Percentiles rank a stretch among this genome's conserved stretches.
These are phyloP conservation scores for Poeciliopsis infans DNA, from an alignment of 2,797 vertebrate species.

Conservation along the genomic window DNA sequence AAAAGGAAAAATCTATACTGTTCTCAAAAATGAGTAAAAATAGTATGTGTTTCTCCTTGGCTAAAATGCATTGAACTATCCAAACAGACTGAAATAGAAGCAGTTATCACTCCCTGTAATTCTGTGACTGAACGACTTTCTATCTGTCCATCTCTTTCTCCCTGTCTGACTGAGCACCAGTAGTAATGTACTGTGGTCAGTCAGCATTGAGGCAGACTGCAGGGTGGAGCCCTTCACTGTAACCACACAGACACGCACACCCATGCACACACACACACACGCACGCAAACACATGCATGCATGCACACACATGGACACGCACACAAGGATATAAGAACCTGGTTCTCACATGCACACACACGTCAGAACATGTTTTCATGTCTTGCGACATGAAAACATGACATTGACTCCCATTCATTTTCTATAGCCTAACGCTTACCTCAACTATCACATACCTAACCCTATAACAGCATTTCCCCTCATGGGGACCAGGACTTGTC, in stretches of 20 bases:
- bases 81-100: conserved; percentile 68
- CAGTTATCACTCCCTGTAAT: conserved; percentile 51
- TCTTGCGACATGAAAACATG: too few relatives aligned
- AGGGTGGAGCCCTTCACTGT: conserved; percentile 60
- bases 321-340: too few relatives aligned
- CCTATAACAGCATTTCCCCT: too few relatives aligned
- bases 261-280: not conserved
- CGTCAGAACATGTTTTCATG: too few relatives aligned
- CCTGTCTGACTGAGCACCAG: conserved; percentile 12
- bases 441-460: too few relatives aligned
- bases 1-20: conserved; percentile 2
- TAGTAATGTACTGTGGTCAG: conserved; percentile 53
- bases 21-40: not conserved
- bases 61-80: conserved; percentile 37
- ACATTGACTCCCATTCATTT: too few relatives aligned
- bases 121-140: conserved; percentile 24
- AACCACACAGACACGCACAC: conserved; percentile 50
- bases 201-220: conserved; percentile 43
- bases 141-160: conserved; percentile 12
- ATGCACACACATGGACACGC: not conserved
- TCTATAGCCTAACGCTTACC: too few relatives aligned
- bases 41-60: conserved; percentile 33
- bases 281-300: not conserved
- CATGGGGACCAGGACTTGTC: too few relatives aligned
- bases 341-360: not conserved